Base-by-base conservation (phyloP, 2,888 invertebrate species). In the Drosophila prostipennis region DNA sequence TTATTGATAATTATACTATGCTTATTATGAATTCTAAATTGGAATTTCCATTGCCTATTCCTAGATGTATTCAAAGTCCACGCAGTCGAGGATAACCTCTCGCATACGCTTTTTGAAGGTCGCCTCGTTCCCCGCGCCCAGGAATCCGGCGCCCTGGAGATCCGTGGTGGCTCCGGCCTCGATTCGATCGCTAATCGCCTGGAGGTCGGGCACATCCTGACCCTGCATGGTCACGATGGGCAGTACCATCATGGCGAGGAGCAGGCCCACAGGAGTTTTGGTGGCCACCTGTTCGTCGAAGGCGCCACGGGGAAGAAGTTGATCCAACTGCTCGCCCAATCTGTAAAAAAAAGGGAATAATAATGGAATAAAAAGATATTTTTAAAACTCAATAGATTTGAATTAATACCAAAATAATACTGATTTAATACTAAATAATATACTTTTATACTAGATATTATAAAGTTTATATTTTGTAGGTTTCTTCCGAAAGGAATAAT, bases 201-300 rank as follows among this genome's bases (percentile, higher is more conserved):
- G 89, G 32, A 91, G 68, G 57, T 91, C 89, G 8, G 90, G 89
- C 13, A 80, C 79, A 68, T 91, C 89, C 56, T 89, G 87, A 11
- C 80, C 68, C 67, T 84, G 76, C 19, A 79, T 78, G 7, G 89
- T 89, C 26, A 88, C 77, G n/a, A 90, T 84, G 3, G 91, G 91
- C 14, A 91, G 61, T 3, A 90, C 71, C 81, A 91, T 87, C 75
- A 90, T 85, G 46, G 88, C 89, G 49, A 91, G 76, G 0, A 90
- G 49, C 39, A 91, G 39, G 3, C 90, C 91, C 59, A 89, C 82
- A 11, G 80, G 78, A 2, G 89, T 85, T 60, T 86, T 90, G 23
- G 70, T 61, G 7, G 65, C 79, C 34, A 91, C 29, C 59, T 91
- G 88, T 4, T 77, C 68, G n/a, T 89, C 67, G 14, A 91, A 83